A percentile compares a stretch with the other conserved stretches of the same genome.
phyloP scores from a whole-genome alignment of 2,888 invertebrate species.

The Phlogophora meticulosa region DNA sequence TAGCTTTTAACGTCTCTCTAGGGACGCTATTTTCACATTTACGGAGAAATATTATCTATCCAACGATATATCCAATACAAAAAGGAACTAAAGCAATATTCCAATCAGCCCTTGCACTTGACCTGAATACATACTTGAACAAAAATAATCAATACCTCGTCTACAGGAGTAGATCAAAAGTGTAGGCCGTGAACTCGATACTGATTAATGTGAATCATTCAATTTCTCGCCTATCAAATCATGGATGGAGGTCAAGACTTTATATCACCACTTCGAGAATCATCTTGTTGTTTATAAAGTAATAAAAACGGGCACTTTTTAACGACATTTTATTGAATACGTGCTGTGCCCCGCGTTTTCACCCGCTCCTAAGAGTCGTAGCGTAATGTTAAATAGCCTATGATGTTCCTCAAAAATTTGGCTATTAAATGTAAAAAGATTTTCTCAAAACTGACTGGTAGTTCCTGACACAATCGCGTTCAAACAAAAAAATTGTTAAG shows the following conservation, averaged over 20 bases:
- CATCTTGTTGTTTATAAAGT: constrained; percentile 1
- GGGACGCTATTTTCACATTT: constrained; percentile 22
- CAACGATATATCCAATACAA: neutral
- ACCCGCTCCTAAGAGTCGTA: constrained; percentile 1
- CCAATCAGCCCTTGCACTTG: constrained; percentile 32
- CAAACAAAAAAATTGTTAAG: too few species aligned
- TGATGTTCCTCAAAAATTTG: too few species aligned
- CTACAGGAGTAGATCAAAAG: constrained; percentile 13
- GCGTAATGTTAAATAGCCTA: too few species aligned
- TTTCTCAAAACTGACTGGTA: too few species aligned
- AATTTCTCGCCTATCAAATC: constrained; percentile 57
- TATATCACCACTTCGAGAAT: constrained; percentile 42
- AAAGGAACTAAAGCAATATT: constrained; percentile 14
- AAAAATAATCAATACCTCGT: constrained; percentile 37
- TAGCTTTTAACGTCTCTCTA: constrained; percentile 31
- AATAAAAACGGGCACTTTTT: constrained; percentile 27
- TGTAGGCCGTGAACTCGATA: constrained; percentile 53
- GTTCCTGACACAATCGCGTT: too few species aligned
- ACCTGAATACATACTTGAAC: constrained; percentile 37
- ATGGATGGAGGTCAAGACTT: constrained; percentile 47
- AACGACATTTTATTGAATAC: constrained; percentile 3
- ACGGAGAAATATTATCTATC: constrained; percentile 1
- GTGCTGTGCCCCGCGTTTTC: constrained; percentile 12
- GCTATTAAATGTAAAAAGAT: too few species aligned
- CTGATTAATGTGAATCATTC: constrained; percentile 55